phyloP scores from a whole-genome alignment of 2,113 vertebrate species.

The Cyrtonyx montezumae region DNA sequence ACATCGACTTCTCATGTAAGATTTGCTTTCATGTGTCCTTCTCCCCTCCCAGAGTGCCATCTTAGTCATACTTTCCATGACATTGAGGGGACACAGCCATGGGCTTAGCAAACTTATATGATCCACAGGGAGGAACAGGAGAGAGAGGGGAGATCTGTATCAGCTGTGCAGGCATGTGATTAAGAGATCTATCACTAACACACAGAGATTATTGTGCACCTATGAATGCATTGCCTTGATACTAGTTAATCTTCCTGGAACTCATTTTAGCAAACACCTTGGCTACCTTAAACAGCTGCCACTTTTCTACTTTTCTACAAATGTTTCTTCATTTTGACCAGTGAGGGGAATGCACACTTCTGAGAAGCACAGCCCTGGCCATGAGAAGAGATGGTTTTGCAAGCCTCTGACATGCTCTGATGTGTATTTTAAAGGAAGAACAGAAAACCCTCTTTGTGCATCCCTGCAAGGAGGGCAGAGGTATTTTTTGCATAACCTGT shows the following conservation, averaged over 20 bases:
- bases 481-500: background rate
- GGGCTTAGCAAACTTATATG: background rate
- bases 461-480: background rate
- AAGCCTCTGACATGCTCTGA: background rate
- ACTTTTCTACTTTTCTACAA: slow-evolving; percentile 24
- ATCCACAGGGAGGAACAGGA: background rate
- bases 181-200: background rate
- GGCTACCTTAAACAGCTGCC: background rate
- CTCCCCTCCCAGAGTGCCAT: background rate
- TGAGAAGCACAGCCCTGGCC: slow-evolving; percentile 1
- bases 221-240: background rate
- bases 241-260: background rate
- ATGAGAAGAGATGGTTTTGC: slow-evolving; percentile 32
- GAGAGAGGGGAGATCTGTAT: background rate
- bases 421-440: slow-evolving; percentile 6
- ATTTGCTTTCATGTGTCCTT: background rate
- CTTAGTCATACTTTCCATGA: background rate
- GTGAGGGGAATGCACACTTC: background rate
- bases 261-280: background rate
- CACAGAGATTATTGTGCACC: background rate
- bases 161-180: background rate
- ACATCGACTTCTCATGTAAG: background rate
- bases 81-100: background rate
- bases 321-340: slow-evolving; percentile 14
- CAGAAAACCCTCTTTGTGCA: background rate